Conservation (phyloP, 2,888 invertebrate species). For the Orthosia gothica region DNA sequence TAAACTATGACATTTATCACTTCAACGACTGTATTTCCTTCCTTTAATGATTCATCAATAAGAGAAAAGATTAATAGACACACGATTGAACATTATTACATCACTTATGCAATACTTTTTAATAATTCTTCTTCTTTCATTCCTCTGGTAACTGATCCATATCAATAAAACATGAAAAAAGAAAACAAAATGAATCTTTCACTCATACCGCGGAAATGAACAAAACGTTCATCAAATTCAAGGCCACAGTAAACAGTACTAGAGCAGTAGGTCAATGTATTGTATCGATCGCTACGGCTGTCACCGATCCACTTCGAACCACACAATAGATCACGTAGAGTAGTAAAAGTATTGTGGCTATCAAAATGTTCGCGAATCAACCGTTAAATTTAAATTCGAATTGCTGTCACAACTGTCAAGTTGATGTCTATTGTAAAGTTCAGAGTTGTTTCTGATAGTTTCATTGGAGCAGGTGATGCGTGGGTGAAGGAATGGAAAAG, state of each 20-base stretch:
- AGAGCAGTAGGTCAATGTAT: slow-evolving; percentile 54
- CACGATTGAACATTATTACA: too few species aligned
- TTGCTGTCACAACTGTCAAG: slow-evolving; percentile 23
- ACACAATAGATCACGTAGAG: slow-evolving; percentile 49
- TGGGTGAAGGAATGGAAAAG: background rate
- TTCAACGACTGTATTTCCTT: background rate
- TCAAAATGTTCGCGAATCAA: slow-evolving; percentile 33
- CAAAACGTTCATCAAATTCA: slow-evolving; percentile 32
- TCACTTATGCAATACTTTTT: too few species aligned
- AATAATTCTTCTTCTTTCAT: too few species aligned
- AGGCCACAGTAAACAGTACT: slow-evolving; percentile 41
- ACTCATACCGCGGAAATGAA: background rate
- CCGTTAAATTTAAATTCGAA: slow-evolving; percentile 35
- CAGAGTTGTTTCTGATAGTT: slow-evolving; percentile 12
- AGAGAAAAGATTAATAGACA: too few species aligned
- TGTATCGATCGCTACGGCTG: slow-evolving; percentile 40
- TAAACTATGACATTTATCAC: background rate
- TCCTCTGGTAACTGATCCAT: background rate
- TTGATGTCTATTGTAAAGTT: slow-evolving; percentile 14
- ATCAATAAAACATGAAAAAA: background rate
- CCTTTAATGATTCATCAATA: background rate
- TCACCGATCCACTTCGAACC: slow-evolving; percentile 50
- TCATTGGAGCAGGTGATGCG: background rate
- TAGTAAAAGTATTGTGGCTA: slow-evolving; percentile 37
- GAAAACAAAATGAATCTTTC: background rate